phyloP scores from a whole-genome alignment of 2,888 invertebrate genomes.

The Cataglyphis altisquamis region DNA sequence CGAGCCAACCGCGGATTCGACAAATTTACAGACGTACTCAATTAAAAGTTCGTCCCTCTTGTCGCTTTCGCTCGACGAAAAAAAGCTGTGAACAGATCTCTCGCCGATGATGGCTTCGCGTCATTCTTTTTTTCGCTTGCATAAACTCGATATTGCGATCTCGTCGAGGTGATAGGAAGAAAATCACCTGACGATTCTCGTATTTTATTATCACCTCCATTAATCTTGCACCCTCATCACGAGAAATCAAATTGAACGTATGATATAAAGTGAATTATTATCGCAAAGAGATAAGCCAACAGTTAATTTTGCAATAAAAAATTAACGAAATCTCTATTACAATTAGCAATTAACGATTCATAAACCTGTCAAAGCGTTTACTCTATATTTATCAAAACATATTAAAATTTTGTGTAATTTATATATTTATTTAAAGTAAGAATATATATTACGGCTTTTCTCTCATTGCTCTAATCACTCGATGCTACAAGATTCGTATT shows the following conservation, averaged over 20 bases:
- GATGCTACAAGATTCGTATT: too few species aligned
- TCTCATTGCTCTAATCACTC: too few species aligned
- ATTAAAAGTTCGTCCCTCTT: slow-evolving; percentile 71
- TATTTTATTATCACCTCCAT: slow-evolving; percentile 59
- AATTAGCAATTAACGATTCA: too few species aligned
- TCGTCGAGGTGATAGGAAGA: slow-evolving; percentile 38
- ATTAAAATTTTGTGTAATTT: too few species aligned
- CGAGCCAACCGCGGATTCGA: slow-evolving; percentile 67
- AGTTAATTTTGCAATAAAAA: not conserved
- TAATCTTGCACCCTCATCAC: not conserved
- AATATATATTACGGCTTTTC: too few species aligned
- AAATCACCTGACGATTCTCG: slow-evolving; percentile 47
- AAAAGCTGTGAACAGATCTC: not conserved
- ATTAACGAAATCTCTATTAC: not conserved
- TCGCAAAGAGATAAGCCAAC: not conserved
- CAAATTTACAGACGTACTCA: slow-evolving; percentile 73
- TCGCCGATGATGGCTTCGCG: slow-evolving; percentile 12
- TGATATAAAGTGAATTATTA: not conserved
- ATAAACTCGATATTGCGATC: slow-evolving; percentile 32
- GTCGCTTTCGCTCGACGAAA: not conserved
- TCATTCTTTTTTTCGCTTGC: slow-evolving; percentile 35
- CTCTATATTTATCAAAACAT: too few species aligned
- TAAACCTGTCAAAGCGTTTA: too few species aligned
- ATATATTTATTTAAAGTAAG: too few species aligned
- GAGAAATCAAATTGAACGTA: not conserved